These are phyloP conservation scores for Propithecus deckenii DNA, from an alignment of 2,797 vertebrate species.

Conservation along the genomic window DNA sequence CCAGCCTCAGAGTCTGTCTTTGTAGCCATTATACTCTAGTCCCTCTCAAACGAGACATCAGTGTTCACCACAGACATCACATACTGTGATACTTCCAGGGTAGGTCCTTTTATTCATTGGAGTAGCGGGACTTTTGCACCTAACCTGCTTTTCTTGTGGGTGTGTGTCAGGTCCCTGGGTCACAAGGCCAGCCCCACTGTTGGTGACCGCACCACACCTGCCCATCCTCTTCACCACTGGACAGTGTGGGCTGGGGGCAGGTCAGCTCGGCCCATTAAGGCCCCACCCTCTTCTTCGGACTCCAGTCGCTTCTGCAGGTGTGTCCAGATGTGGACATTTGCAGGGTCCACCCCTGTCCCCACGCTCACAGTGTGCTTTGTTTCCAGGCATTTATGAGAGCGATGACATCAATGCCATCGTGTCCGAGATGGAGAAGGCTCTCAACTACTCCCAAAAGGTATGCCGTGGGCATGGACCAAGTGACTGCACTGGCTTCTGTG, in stretches of 20 bases:
- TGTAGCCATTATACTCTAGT: neutral
- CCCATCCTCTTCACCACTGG: neutral
- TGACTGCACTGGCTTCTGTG: neutral
- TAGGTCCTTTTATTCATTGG: neutral
- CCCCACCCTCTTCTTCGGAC: neutral
- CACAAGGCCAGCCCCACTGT: neutral
- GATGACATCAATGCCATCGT: slow-evolving; percentile 87
- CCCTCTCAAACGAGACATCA: neutral
- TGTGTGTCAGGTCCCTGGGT: neutral
- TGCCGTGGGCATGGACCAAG: neutral
- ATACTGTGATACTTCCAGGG: neutral
- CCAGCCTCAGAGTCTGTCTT: neutral
- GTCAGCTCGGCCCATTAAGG: neutral
- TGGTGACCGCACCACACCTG: neutral
- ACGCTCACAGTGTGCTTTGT: slow-evolving; percentile 16
- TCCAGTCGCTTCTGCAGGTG: neutral
- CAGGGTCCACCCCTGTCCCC: accelerated
- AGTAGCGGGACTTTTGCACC: neutral
- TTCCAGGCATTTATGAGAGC: slow-evolving; percentile 89
- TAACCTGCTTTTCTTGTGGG: neutral
- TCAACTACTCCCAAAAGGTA: slow-evolving; percentile 90
- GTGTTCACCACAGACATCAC: neutral
- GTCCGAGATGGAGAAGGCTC: slow-evolving; percentile 88
- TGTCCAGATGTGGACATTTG: neutral
- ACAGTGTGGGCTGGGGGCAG: neutral